A percentile compares a stretch with the other conserved stretches of the same genome.
Evolutionary conservation across 2,888 invertebrate genomes (phyloP).

Genomic region (Subacronicta megacephala): DNA sequence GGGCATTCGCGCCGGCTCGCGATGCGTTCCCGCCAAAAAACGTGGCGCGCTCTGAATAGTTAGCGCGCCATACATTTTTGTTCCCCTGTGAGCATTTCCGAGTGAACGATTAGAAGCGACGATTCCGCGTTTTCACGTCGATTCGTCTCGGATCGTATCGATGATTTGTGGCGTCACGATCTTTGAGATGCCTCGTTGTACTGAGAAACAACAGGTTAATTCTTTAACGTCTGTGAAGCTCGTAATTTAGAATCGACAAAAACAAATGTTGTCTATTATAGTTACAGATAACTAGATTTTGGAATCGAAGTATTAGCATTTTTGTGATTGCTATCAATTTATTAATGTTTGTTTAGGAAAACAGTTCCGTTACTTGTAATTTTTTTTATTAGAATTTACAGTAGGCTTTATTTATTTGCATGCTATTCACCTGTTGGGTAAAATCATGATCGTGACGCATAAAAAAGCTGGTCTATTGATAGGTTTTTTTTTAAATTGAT

Average conservation of each 20-base stretch:
- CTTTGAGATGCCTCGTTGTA: constrained; percentile 66
- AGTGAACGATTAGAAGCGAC: constrained; percentile 69
- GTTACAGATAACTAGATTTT: constrained; percentile 27
- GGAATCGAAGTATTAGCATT: constrained; percentile 14
- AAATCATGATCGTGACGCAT: constrained; percentile 45
- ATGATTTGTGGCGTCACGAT: constrained; percentile 79
- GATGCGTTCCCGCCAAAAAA: constrained; percentile 80
- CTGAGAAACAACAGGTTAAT: constrained; percentile 66
- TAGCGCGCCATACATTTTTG: constrained; percentile 77
- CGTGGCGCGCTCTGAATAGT: constrained; percentile 75
- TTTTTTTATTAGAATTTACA: constrained; percentile 31
- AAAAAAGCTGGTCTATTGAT: constrained; percentile 20
- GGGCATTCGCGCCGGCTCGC: constrained; percentile 76
- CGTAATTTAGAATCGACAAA: constrained; percentile 40
- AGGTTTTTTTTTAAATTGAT: constrained; percentile 23
- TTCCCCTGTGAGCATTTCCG: constrained; percentile 64
- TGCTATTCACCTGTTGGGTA: constrained; percentile 41
- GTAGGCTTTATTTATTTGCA: constrained; percentile 39
- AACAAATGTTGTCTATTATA: constrained; percentile 46
- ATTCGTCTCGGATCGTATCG: constrained; percentile 78
- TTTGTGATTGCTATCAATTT: constrained; percentile 23
- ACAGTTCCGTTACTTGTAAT: neutral
- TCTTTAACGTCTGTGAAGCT: constrained; percentile 50
- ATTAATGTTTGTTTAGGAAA: constrained; percentile 20
- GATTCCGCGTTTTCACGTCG: constrained; percentile 75